A percentile compares a stretch with the other conserved stretches of the same genome.
Conservation (phyloP, 2,797 vertebrate species). For the Chaetodon trifasciatus region DNA sequence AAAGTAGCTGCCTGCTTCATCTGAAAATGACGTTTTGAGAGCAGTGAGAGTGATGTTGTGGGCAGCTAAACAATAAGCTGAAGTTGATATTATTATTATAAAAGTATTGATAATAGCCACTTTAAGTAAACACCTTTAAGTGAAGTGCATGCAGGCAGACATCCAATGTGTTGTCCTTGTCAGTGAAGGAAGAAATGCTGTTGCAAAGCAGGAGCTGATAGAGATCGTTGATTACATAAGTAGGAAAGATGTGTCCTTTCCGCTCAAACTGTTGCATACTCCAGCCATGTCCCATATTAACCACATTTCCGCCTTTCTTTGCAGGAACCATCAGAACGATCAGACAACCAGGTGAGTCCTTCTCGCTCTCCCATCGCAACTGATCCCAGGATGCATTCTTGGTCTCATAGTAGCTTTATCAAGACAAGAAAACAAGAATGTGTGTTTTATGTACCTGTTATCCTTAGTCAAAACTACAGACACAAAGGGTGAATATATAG, state of each 20-base stretch:
- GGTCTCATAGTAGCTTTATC: background rate
- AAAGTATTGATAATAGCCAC: background rate
- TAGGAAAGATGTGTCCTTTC: background rate
- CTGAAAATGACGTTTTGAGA: background rate
- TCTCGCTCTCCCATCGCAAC: background rate
- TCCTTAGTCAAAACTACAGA: constrained; percentile 16
- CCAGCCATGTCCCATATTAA: background rate
- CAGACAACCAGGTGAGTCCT: constrained; percentile 76
- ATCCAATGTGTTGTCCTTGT: background rate
- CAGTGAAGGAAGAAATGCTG: background rate
- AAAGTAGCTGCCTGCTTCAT: background rate
- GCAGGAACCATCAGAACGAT: constrained; percentile 79
- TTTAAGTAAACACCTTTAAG: background rate
- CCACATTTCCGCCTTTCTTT: constrained; percentile 10
- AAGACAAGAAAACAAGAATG: background rate
- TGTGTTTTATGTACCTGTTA: constrained; percentile 2
- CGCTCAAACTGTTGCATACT: background rate
- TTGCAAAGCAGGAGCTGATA: background rate
- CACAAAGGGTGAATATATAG: background rate
- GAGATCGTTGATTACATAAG: background rate
- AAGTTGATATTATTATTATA: background rate
- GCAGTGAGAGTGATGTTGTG: background rate
- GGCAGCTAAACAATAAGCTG: background rate
- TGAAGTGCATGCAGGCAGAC: background rate
- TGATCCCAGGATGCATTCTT: background rate